phyloP scores from a whole-genome alignment of 1,140 invertebrate species.

The Ephestia elutella region DNA sequence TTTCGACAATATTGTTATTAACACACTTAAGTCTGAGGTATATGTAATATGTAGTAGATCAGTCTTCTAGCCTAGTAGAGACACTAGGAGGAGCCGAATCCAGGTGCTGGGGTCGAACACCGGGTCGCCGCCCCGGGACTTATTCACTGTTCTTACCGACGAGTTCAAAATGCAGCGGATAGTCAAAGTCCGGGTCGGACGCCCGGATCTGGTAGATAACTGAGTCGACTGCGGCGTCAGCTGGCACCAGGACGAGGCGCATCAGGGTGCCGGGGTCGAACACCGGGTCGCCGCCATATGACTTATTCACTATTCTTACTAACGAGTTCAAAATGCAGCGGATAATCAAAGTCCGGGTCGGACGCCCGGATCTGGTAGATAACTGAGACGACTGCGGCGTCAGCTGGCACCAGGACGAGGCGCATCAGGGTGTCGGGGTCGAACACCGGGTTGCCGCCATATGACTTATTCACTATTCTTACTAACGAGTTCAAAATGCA shows the following conservation, averaged over 20 bases:
- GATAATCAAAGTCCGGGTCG: slow-evolving; percentile 91
- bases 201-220: slow-evolving; percentile 90
- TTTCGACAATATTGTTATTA: too few species aligned
- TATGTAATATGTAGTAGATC: too few species aligned
- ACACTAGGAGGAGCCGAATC: too few species aligned
- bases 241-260: too few species aligned
- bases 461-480: slow-evolving; percentile 26
- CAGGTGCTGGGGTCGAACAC: too few species aligned
- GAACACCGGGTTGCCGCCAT: slow-evolving; percentile 83
- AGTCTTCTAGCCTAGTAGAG: too few species aligned
- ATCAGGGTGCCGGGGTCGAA: too few species aligned
- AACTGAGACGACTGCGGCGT: slow-evolving; percentile 85
- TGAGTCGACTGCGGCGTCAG: slow-evolving; percentile 85
- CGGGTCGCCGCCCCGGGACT: too few species aligned
- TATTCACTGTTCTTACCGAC: slow-evolving; percentile 72
- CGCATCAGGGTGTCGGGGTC: slow-evolving; percentile 87
- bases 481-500: slow-evolving; percentile 86
- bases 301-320: slow-evolving; percentile 63
- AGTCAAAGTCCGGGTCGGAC: slow-evolving; percentile 90
- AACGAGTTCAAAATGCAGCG: slow-evolving; percentile 85
- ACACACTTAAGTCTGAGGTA: too few species aligned
- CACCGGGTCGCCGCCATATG: too few species aligned
- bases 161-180: slow-evolving; percentile 87
- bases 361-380: slow-evolving; percentile 90
- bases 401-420: slow-evolving; percentile 84